Evolutionary conservation across 30 jellyfish, hydroid and myxozoan species (phyloP).

Genomic region (Hydractinia echinata): DNA sequence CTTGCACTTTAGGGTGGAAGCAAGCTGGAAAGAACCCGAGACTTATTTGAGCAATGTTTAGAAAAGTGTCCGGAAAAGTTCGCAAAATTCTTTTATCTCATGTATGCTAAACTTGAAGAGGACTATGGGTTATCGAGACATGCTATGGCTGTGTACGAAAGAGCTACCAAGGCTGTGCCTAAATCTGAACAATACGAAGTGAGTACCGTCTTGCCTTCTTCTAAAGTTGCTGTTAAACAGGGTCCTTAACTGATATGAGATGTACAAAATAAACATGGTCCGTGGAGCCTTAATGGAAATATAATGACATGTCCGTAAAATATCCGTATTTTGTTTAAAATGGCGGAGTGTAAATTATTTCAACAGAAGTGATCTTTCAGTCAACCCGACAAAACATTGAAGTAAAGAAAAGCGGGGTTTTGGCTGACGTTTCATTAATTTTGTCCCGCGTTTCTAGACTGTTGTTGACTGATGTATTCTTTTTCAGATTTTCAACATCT

Average conservation of each 20-base stretch:
- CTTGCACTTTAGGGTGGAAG: conserved; percentile 69
- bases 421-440: neutral
- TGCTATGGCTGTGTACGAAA: conserved; percentile 98
- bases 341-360: too few relatives aligned
- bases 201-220: neutral
- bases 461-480: neutral
- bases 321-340: too few relatives aligned
- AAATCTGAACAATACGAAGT: conserved; percentile 84
- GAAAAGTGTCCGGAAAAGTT: conserved; percentile 89
- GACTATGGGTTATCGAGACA: conserved; percentile 95
- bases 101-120: conserved; percentile 97
- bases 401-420: neutral
- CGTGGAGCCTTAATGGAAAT: too few relatives aligned
- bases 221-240: too few relatives aligned
- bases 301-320: too few relatives aligned
- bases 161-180: conserved; percentile 82
- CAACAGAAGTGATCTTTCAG: too few relatives aligned
- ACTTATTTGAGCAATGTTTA: conserved; percentile 93
- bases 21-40: conserved; percentile 92
- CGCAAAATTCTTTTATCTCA: conserved; percentile 70
- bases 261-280: too few relatives aligned
- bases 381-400: neutral
- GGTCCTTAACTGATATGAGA: too few relatives aligned
- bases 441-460: neutral
- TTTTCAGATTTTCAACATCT: conserved; percentile 66